These are phyloP conservation scores for Dromius quadrimaculatus DNA, from an alignment of 2,888 invertebrate genomes.

Conservation along the genomic window DNA sequence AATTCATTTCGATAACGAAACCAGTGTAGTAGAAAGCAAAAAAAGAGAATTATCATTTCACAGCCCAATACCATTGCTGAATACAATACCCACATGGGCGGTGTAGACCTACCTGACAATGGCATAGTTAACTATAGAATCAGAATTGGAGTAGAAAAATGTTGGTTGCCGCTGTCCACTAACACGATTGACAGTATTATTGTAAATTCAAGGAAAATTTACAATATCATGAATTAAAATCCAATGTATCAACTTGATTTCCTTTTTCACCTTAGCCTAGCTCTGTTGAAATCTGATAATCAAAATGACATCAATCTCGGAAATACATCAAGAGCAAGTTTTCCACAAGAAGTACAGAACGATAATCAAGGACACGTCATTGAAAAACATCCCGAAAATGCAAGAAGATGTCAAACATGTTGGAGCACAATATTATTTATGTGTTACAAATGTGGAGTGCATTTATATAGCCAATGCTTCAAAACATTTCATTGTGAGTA, in stretches of 20 bases:
- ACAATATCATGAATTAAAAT: slow-evolving; percentile 53
- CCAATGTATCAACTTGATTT: slow-evolving; percentile 56
- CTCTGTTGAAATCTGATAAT: slow-evolving; percentile 14
- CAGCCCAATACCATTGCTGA: slow-evolving; percentile 48
- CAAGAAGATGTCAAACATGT: too few species aligned
- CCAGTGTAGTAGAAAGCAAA: slow-evolving; percentile 24
- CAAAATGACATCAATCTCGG: slow-evolving; percentile 1
- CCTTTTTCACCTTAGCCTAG: slow-evolving; percentile 52
- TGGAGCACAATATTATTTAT: too few species aligned
- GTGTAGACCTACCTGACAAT: slow-evolving; percentile 54
- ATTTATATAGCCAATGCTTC: too few species aligned
- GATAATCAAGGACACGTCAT: too few species aligned
- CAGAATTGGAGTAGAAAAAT: slow-evolving; percentile 56
- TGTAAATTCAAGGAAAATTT: slow-evolving; percentile 56
- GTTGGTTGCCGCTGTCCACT: slow-evolving; percentile 57
- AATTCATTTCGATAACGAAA: too few species aligned
- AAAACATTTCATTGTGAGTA: too few species aligned
- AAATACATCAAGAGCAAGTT: too few species aligned
- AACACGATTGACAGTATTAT: slow-evolving; percentile 55
- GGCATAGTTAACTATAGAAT: slow-evolving; percentile 56
- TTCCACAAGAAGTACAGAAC: too few species aligned
- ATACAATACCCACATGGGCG: slow-evolving; percentile 53
- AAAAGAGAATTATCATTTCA: slow-evolving; percentile 29
- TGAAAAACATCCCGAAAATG: too few species aligned
- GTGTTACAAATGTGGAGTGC: too few species aligned